Conservation (phyloP, 2,797 vertebrate genomes). For the Leuciscus waleckii region DNA sequence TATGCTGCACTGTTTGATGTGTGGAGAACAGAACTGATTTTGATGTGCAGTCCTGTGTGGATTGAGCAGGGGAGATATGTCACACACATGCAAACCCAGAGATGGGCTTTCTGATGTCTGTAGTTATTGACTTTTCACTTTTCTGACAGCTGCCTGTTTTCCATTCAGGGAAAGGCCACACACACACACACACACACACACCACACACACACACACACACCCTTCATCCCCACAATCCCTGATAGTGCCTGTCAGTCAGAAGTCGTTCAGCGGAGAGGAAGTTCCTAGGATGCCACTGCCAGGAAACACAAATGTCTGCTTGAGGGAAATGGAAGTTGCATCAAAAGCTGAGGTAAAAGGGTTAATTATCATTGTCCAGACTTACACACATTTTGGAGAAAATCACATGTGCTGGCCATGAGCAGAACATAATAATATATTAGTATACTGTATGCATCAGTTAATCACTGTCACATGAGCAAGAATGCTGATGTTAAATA, state of each 20-base stretch:
- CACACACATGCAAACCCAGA: slow-evolving; percentile 45
- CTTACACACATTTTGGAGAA: not conserved
- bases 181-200: not conserved
- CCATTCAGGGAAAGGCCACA: slow-evolving; percentile 16
- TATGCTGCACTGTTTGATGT: slow-evolving; percentile 47
- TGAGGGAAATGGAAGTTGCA: not conserved
- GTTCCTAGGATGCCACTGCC: not conserved
- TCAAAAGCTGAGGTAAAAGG: not conserved
- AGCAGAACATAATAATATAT: not conserved
- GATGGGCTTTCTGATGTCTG: slow-evolving; percentile 51
- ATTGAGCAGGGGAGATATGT: slow-evolving; percentile 41
- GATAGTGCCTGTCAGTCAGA: slow-evolving; percentile 14
- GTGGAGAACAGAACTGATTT: slow-evolving; percentile 42
- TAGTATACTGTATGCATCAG: not conserved
- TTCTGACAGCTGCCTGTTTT: slow-evolving; percentile 38
- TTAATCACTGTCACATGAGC: not conserved
- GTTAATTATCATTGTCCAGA: not conserved
- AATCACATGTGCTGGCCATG: not conserved
- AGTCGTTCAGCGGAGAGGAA: slow-evolving; percentile 17
- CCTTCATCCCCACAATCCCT: slow-evolving; percentile 9
- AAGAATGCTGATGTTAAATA: not conserved
- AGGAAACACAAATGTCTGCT: slow-evolving; percentile 1
- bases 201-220: slow-evolving; percentile 12
- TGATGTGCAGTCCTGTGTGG: slow-evolving; percentile 46
- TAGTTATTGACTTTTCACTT: slow-evolving; percentile 49